Conservation (phyloP, 2,113 vertebrate species). For the Sapayoa aenigma region DNA sequence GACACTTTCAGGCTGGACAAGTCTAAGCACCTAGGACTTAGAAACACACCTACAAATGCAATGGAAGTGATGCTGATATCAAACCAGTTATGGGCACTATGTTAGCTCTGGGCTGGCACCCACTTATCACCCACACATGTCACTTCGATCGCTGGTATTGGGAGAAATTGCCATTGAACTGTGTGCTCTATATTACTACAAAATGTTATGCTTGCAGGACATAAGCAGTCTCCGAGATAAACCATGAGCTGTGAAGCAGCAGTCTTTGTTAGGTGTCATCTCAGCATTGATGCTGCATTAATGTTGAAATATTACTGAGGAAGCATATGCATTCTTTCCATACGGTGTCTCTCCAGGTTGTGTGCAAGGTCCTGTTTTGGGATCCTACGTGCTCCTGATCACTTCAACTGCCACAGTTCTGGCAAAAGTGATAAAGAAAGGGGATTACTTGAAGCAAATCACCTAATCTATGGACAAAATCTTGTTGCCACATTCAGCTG, state of each 20-base stretch:
- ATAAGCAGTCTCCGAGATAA: background rate
- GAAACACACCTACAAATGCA: background rate
- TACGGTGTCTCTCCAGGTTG: background rate
- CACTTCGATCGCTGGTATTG: accelerated
- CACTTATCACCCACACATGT: accelerated
- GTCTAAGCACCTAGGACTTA: background rate
- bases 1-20: background rate
- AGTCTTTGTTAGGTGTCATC: background rate
- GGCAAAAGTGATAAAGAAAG: background rate
- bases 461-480: background rate
- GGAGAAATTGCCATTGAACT: background rate
- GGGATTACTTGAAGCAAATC: background rate
- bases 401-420: background rate
- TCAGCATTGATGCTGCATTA: background rate
- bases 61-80: background rate
- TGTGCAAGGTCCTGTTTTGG: background rate
- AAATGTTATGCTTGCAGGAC: background rate
- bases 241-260: background rate
- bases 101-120: background rate
- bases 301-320: background rate
- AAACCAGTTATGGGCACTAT: background rate
- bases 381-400: background rate
- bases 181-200: background rate
- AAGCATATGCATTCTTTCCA: background rate
- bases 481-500: background rate